phyloP scores from a whole-genome alignment of 2,888 invertebrate species.

The Tupiocoris notatus region DNA sequence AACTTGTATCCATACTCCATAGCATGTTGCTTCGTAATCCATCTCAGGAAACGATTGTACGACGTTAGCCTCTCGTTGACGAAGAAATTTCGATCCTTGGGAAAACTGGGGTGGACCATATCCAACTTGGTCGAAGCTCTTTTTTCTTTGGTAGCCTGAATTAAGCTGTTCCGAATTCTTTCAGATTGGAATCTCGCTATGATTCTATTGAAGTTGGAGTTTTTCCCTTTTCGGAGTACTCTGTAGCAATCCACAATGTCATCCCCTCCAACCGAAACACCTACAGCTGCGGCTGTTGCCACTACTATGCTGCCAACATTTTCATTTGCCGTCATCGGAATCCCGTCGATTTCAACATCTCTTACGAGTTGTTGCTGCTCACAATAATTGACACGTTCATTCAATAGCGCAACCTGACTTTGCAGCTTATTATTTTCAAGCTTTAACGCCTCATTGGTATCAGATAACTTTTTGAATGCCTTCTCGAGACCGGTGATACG shows the following conservation, averaged over 20 bases:
- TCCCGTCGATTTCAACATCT: no score
- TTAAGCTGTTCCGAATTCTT: neutral
- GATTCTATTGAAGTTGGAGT: neutral
- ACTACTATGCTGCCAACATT: neutral
- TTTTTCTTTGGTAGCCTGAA: neutral
- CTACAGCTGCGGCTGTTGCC: neutral
- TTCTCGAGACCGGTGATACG: no score
- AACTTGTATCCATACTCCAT: neutral
- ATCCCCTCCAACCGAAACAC: neutral
- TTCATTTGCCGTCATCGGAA: neutral
- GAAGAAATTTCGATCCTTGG: neutral
- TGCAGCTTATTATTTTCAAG: no score
- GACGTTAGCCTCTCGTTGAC: neutral
- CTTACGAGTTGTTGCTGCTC: no score
- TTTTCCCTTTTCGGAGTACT: neutral
- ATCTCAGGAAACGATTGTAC: neutral
- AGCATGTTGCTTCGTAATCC: neutral
- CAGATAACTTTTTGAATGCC: no score
- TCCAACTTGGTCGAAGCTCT: neutral
- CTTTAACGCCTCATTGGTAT: no score
- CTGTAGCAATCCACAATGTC: neutral
- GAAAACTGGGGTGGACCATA: neutral
- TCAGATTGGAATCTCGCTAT: neutral
- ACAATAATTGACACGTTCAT: no score
- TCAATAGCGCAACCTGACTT: no score